Base-by-base conservation (phyloP, 1,140 invertebrate species). In the Ostrea edulis region DNA sequence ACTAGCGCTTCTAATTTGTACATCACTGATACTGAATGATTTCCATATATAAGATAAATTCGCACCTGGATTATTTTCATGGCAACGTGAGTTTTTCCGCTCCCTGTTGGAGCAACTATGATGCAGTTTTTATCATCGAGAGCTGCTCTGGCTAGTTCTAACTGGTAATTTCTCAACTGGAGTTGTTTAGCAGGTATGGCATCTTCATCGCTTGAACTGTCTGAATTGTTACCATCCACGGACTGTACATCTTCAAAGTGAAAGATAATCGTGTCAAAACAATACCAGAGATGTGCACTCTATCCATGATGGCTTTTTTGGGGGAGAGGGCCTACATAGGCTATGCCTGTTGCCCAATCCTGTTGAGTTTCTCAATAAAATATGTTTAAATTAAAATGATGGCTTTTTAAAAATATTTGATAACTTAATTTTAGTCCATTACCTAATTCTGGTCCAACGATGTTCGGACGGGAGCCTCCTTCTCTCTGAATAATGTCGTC, bases 21-120 rank as follows among this genome's bases (percentile, higher is more conserved):
- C 12, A 58, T 58, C 14, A 14, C 3, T 5, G 12, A 14, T 17
- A 20, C 20, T 58, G 14, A 44, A 14, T 58, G 0, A 58, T 58
- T 58, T 58, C 20, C 11, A 14, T 58, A 0, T 0, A 20, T 58
- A 58, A 58, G 12, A 17, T 1, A 29, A n/a, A 8, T 22, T 77
- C 20, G 17, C 25, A 89, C 89, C 86, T 89, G 22, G 7, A 90
- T 91, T 51, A 93, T 92, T 54, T 91, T 86, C 14, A 93, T 51
- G 2, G 92, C 92, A 3, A 93, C 91, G 86, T 91, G 90, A n/a
- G 92, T 93, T 87, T 93, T 93, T 14, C 92, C 92, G 85, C 89
- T 92, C 51, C 92, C 92, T 20, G 92, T 93, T 12, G 92, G 92
- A 55, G 91, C 91, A 14, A 91, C 86, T 2, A 93, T 91, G 20